Conservation (phyloP, 2,888 invertebrate genomes). For the Zygaena filipendulae region DNA sequence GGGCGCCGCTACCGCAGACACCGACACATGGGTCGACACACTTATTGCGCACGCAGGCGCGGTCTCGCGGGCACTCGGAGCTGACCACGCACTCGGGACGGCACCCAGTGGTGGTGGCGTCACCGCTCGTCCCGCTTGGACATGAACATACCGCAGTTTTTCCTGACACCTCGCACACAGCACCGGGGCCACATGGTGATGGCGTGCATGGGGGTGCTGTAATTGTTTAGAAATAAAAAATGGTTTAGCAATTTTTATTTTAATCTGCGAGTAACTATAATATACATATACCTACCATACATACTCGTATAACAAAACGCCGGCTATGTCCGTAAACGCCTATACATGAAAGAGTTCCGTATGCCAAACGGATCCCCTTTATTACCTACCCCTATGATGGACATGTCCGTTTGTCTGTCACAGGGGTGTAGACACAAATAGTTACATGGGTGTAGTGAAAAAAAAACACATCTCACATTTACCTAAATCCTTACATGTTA, state of each 20-base stretch:
- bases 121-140: conserved; percentile 78
- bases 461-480: too few species aligned
- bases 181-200: conserved; percentile 83
- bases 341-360: too few species aligned
- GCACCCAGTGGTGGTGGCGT: conserved; percentile 80
- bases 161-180: conserved; percentile 69
- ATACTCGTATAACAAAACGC: too few species aligned
- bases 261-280: neutral
- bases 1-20: conserved; percentile 81
- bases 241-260: conserved; percentile 1
- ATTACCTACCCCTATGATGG: too few species aligned
- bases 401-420: too few species aligned
- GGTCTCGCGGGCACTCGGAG: conserved; percentile 81
- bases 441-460: too few species aligned
- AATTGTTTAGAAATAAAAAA: conserved; percentile 25
- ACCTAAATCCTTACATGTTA: too few species aligned
- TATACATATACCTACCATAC: neutral
- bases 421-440: too few species aligned
- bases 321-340: too few species aligned
- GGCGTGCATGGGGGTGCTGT: conserved; percentile 74
- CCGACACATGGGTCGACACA: conserved; percentile 86
- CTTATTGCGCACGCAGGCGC: conserved; percentile 80
- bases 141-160: conserved; percentile 80
- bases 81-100: conserved; percentile 86
- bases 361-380: too few species aligned